Conservation (phyloP, 1,140 invertebrate genomes). For the Procambarus clarkii region DNA sequence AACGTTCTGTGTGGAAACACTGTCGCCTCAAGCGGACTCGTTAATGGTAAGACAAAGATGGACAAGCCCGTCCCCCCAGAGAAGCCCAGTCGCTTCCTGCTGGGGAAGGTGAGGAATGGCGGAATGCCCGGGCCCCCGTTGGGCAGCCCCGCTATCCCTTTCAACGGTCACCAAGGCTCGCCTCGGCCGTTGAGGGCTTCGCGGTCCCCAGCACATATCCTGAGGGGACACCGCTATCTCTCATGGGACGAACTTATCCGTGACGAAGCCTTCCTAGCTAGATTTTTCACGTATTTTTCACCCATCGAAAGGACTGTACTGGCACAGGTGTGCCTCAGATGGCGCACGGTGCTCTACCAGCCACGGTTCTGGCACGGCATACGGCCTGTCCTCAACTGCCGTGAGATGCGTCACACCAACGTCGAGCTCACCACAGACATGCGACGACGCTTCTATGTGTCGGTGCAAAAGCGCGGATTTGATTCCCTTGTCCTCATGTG, state of each 20-base stretch:
- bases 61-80: conserved; percentile 70
- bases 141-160: conserved; percentile 46
- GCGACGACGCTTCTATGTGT: conserved; percentile 86
- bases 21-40: conserved; percentile 62
- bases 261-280: conserved; percentile 88
- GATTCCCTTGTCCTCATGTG: conserved; percentile 88
- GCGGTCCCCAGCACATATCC: conserved; percentile 43
- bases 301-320: conserved; percentile 83
- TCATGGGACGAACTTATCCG: conserved; percentile 86
- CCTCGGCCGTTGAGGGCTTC: conserved; percentile 63
- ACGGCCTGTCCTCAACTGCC: conserved; percentile 87
- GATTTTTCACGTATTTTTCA: conserved; percentile 91
- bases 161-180: conserved; percentile 71
- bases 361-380: conserved; percentile 90
- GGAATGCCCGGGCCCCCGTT: conserved; percentile 49
- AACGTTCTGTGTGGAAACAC: conserved; percentile 85
- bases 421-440: conserved; percentile 79
- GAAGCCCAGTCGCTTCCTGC: conserved; percentile 72
- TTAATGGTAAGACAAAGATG: conserved; percentile 56
- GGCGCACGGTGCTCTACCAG: conserved; percentile 91
- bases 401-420: conserved; percentile 80
- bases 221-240: conserved; percentile 74
- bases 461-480: conserved; percentile 89
- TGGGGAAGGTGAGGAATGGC: conserved; percentile 73
- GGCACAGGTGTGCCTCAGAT: conserved; percentile 88